Evolutionary conservation across 2,797 vertebrate species (phyloP), one percentile per base, ranked within the genome.

Genomic region (Eutrigla gurnardus): DNA sequence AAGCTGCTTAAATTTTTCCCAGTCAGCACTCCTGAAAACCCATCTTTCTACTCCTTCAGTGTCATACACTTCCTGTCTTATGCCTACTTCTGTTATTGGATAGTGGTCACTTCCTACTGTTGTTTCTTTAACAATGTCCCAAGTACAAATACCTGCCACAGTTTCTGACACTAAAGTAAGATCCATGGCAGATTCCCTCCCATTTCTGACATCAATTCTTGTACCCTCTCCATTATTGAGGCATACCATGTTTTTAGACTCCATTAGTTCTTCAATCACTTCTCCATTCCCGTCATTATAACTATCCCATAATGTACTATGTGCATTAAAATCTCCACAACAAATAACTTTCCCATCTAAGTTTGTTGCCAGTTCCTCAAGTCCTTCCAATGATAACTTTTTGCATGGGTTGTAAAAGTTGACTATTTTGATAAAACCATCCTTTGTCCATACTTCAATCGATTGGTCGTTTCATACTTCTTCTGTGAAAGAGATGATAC

Each of bases 401-500:
- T 17, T 47, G 45, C 45, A 47, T 14, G 45, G 45, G 17, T 47
- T 47, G 45, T 47, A 47, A 17, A 47, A 47, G 45, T 47, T 6
- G 17, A 47, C 45, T 47, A n/a, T 47, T 47, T 3, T 47, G 45
- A 47, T 47, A 47, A 46, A 15, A 46, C 45, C 45, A 46, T 6
- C 5, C 9, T 6, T 39, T 39, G 45, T n/a, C 45, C 45, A 47
- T 7, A 47, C 7, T 40, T 40, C 39, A 40, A 25, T 25, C 25
- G n/a, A n/a, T n/a, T n/a, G n/a, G n/a, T 25, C 25, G 25, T 25
- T 54, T 66, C 4, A 0, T 67, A 11, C 68, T 85, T 91, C 84
- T 79, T 82, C 81, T 64, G 4, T 46, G 0, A 12, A 0, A 3
- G 1, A 25, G 4, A 11, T 1, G 12, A 3, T 0, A 9, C 2